phyloP scores from a whole-genome alignment of 2,888 invertebrate genomes.

The Heliconius erato region DNA sequence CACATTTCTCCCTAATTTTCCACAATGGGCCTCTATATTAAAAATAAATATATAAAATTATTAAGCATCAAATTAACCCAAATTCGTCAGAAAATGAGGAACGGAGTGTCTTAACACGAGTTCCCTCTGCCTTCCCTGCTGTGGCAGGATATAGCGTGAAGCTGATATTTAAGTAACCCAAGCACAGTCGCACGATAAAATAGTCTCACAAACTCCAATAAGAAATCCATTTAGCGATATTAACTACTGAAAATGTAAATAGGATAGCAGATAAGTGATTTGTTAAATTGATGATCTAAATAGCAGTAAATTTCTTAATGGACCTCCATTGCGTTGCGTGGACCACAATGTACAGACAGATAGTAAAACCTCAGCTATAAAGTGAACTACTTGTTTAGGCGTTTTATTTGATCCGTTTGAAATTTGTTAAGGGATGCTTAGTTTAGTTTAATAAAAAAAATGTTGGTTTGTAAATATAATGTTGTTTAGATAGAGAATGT shows the following conservation, averaged over 20 bases:
- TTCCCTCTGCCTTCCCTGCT: too few relatives aligned
- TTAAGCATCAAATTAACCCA: not conserved
- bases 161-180: not conserved
- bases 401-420: conserved; percentile 31
- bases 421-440: conserved; percentile 3
- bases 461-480: not conserved
- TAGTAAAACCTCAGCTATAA: conserved; percentile 44
- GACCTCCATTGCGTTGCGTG: conserved; percentile 25
- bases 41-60: not conserved
- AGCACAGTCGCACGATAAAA: not conserved
- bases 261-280: conserved; percentile 42
- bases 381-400: conserved; percentile 43
- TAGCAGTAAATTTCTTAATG: conserved; percentile 51
- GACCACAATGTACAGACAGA: conserved; percentile 46
- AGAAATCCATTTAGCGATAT: conserved; percentile 29
- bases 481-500: not conserved
- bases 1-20: too few relatives aligned
- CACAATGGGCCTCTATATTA: not conserved
- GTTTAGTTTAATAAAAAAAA: not conserved
- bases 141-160: too few relatives aligned
- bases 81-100: too few relatives aligned
- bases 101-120: too few relatives aligned
- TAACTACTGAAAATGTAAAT: conserved; percentile 44
- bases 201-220: not conserved
- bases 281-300: conserved; percentile 48